Percentiles rank a stretch among this genome's conserved stretches.
These are phyloP conservation scores for Leptopilina drosophilae DNA, from an alignment of 2,888 invertebrate genomes.

Conservation along the genomic window DNA sequence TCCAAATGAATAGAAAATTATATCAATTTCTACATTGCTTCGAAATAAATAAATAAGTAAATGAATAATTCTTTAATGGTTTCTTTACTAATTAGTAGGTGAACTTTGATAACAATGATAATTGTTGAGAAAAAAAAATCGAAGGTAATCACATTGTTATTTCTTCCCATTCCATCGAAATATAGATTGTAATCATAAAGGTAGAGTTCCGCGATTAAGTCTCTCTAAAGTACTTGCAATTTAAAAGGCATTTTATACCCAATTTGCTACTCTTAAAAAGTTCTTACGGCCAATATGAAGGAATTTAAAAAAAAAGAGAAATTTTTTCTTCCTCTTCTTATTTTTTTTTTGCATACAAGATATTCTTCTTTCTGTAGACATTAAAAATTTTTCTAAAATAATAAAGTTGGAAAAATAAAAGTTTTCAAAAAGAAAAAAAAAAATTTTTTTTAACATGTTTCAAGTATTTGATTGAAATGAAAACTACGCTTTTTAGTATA, in stretches of 20 bases:
- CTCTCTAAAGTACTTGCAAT: background rate
- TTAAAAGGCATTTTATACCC: constrained; percentile 11
- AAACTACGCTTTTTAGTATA: constrained; percentile 24
- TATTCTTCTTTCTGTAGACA: background rate
- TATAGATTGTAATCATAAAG: background rate
- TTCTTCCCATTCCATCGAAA: background rate
- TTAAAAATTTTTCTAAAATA: background rate
- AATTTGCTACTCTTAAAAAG: constrained; percentile 15
- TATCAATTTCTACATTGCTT: no score
- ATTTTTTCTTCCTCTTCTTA: background rate
- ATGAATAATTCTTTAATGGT: no score
- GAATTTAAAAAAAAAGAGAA: background rate
- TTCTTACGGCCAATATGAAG: constrained; percentile 12
- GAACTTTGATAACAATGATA: background rate
- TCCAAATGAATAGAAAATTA: no score
- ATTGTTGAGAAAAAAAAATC: background rate
- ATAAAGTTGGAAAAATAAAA: background rate
- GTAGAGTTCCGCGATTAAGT: constrained; percentile 2
- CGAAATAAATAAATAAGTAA: no score
- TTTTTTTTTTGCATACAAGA: background rate
- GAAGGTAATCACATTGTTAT: background rate
- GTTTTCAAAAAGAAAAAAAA: background rate
- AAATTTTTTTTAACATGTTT: background rate
- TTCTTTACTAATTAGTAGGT: no score
- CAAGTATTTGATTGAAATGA: constrained; percentile 1